Conservation (phyloP, 2,113 vertebrate genomes). For the Sceloporus undulatus region DNA sequence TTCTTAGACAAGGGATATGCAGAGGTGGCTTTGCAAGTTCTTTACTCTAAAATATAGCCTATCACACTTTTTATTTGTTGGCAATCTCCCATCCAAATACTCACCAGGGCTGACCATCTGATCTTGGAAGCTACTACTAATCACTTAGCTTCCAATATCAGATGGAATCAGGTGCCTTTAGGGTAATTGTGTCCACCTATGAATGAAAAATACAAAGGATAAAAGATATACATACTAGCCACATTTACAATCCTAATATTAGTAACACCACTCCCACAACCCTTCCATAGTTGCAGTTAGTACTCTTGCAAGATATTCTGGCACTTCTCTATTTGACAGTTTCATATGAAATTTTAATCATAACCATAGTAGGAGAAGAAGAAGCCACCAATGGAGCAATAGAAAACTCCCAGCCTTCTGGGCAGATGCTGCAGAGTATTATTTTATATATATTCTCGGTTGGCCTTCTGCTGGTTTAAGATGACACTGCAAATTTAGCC, state of each 20-base stretch:
- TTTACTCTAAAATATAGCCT: no score
- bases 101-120: no score
- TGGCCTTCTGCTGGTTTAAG: slow-evolving; percentile 44
- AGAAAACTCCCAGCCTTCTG: neutral
- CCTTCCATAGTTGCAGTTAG: neutral
- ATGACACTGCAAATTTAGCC: slow-evolving; percentile 60
- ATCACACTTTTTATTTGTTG: no score
- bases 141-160: no score
- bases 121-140: no score
- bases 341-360: slow-evolving; percentile 34
- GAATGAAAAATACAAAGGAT: neutral
- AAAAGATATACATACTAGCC: neutral
- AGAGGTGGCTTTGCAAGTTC: no score
- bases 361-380: neutral
- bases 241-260: neutral
- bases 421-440: slow-evolving; percentile 7
- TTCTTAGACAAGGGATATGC: no score
- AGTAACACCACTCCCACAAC: neutral
- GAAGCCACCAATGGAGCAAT: accelerated
- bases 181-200: no score
- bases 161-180: no score
- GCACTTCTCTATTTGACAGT: slow-evolving; percentile 25
- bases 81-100: no score
- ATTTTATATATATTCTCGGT: neutral
- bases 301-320: slow-evolving; percentile 22